Conservation (phyloP, 2,113 vertebrate species). For the Narcine bancroftii region DNA sequence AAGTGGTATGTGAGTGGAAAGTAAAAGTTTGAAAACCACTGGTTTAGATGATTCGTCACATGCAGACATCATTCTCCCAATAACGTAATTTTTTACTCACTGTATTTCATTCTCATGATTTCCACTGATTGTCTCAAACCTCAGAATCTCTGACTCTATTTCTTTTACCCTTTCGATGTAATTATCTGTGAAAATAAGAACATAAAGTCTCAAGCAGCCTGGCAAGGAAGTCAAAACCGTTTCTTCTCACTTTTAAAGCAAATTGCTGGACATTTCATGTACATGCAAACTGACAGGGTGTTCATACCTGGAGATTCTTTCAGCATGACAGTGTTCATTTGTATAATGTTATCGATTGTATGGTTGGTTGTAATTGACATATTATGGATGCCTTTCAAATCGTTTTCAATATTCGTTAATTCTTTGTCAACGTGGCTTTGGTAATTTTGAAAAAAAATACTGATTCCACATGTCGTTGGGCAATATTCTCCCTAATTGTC, state of each 20-base stretch:
- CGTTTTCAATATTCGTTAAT: conserved; percentile 53
- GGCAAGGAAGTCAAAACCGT: not conserved
- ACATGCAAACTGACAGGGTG: not conserved
- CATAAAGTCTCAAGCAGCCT: conserved; percentile 42
- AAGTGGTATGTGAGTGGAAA: too few species aligned
- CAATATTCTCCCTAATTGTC: conserved; percentile 75
- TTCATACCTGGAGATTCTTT: not conserved
- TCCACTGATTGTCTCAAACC: conserved; percentile 68
- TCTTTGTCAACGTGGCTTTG: conserved; percentile 45
- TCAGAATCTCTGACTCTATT: conserved; percentile 74
- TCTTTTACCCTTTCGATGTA: conserved; percentile 48
- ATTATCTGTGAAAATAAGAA: conserved; percentile 43
- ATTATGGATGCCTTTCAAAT: conserved; percentile 58
- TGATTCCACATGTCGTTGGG: conserved; percentile 85
- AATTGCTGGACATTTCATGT: too few species aligned
- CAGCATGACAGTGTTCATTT: conserved; percentile 34
- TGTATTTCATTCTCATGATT: conserved; percentile 66
- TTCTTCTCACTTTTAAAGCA: not conserved
- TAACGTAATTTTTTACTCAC: conserved; percentile 53
- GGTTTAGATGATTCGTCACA: not conserved
- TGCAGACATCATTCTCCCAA: not conserved
- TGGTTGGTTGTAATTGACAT: conserved; percentile 50
- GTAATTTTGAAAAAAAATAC: conserved; percentile 67
- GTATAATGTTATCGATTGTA: conserved; percentile 35
- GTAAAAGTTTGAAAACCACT: not conserved